Base-by-base conservation (phyloP, 1,140 invertebrate genomes). In the Calephelis nemesis region DNA sequence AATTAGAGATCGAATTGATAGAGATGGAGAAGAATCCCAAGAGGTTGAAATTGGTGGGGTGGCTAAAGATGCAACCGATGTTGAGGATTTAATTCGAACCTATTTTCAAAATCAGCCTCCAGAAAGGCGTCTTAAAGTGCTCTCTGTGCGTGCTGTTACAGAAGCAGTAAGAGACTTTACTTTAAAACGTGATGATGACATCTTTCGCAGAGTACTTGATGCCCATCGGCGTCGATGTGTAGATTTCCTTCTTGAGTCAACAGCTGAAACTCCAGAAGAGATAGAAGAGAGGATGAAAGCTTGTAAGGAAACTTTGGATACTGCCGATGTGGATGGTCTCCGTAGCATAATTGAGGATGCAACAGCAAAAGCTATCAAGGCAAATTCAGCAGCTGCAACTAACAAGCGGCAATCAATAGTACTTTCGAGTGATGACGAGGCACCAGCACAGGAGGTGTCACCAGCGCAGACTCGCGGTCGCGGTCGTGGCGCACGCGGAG, bases 81-180 rank as follows among this genome's bases (percentile, higher is more conserved):
- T 91, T 7, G 87, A 88, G 67, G 74, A 86, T 7, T 66, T 90
- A 49, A 52, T 91, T 40, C 80, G 76, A 3, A 65, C 77, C 0
- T 90, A 90, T 66, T 91, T 82, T 62, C 78, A 74, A 5, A 76
- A 78, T 0, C 77, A 81, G 65, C 83, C 87, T 0, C 67, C 75
- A 0, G 87, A 84, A 13, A 73, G 74, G 1, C 79, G 78, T 4
- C 78, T 85, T 0, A 39, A 70, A 0, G 79, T 89, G 45, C 72
- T 89, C 30, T 87, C 85, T 0, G 84, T 87, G 48, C 81, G 81
- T 7, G 74, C 87, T 0, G 76, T 88, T 47, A 88, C 84, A 2
- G 88, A 89, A 47, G 88, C 88, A 1, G 84, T 88, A 13, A 75
- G 81, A 10, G 87, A 88, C 48, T 89, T 87, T 65, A 87, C 86